Conservation (phyloP, 2,888 invertebrate genomes). For the Ochropacha duplaris region DNA sequence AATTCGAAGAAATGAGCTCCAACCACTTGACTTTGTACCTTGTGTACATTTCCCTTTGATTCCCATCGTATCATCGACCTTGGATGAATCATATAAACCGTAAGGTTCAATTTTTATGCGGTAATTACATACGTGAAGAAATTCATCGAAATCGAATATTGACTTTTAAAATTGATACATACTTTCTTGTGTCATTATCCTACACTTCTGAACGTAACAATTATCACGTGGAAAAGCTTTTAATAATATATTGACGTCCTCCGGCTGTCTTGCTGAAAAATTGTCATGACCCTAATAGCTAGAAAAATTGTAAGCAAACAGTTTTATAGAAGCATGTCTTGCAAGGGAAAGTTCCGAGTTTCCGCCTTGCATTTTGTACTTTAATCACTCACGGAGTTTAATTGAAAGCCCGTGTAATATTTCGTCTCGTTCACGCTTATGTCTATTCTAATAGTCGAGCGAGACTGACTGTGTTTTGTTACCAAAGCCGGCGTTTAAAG, state of each 20-base stretch:
- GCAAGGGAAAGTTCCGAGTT: slow-evolving; percentile 24
- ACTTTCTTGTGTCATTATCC: slow-evolving; percentile 35
- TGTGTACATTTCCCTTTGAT: slow-evolving; percentile 9
- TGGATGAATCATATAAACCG: slow-evolving; percentile 30
- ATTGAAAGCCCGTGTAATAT: slow-evolving; percentile 45
- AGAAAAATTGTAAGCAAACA: slow-evolving; percentile 57
- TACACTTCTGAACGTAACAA: slow-evolving; percentile 62
- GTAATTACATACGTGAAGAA: slow-evolving; percentile 31
- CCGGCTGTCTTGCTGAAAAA: slow-evolving; percentile 50
- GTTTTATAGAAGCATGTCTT: slow-evolving; percentile 43
- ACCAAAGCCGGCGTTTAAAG: slow-evolving; percentile 22
- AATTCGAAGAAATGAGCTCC: not conserved
- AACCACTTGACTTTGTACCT: not conserved
- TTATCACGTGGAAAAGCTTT: slow-evolving; percentile 52
- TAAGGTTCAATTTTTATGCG: slow-evolving; percentile 30
- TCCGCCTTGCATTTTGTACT: slow-evolving; percentile 63
- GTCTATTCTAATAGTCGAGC: slow-evolving; percentile 21
- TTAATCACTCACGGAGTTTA: slow-evolving; percentile 58
- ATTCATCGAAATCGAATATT: slow-evolving; percentile 30
- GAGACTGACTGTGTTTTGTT: slow-evolving; percentile 42
- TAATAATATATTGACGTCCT: slow-evolving; percentile 60
- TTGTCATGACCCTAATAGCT: slow-evolving; percentile 64
- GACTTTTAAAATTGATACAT: slow-evolving; percentile 23
- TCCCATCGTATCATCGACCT: slow-evolving; percentile 2
- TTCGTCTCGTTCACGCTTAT: slow-evolving; percentile 36